A percentile compares a stretch with the other conserved stretches of the same genome.
Evolutionary conservation across 1,140 invertebrate genomes (phyloP).

Genomic region (Drosophila fuyamai): DNA sequence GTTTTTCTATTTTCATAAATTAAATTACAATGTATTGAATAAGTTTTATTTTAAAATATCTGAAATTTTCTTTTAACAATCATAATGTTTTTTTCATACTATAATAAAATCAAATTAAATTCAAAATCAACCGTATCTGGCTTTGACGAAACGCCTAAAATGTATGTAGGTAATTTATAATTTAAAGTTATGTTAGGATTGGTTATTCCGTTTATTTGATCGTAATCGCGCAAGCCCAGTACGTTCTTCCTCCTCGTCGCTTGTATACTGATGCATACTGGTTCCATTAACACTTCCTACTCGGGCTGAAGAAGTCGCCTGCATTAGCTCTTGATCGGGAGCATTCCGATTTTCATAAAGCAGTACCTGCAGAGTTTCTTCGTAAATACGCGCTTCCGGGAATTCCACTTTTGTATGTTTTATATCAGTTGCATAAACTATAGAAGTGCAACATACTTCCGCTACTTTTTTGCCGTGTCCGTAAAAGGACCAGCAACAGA

Average conservation of each 20-base stretch:
- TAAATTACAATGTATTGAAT: no score
- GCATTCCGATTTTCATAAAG: constrained; percentile 97
- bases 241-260: constrained; percentile 93
- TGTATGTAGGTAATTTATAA: background rate
- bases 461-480: constrained; percentile 96
- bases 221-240: constrained; percentile 90
- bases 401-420: constrained; percentile 99
- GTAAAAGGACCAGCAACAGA: constrained; percentile 99
- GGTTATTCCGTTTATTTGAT: constrained; percentile 91
- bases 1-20: no score
- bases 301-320: constrained; percentile 94
- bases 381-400: constrained; percentile 99
- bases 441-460: constrained; percentile 98
- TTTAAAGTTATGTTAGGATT: constrained; percentile 11
- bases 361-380: constrained; percentile 97
- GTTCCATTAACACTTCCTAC: constrained; percentile 87
- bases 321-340: constrained; percentile 97
- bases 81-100: no score
- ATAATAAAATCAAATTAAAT: no score
- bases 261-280: constrained; percentile 91
- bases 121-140: no score
- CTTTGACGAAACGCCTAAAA: background rate
- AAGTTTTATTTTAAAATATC: no score
- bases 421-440: constrained; percentile 99
- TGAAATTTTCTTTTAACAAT: no score